phyloP scores from a whole-genome alignment of 2,797 vertebrate species.

The Mico argentatus region DNA sequence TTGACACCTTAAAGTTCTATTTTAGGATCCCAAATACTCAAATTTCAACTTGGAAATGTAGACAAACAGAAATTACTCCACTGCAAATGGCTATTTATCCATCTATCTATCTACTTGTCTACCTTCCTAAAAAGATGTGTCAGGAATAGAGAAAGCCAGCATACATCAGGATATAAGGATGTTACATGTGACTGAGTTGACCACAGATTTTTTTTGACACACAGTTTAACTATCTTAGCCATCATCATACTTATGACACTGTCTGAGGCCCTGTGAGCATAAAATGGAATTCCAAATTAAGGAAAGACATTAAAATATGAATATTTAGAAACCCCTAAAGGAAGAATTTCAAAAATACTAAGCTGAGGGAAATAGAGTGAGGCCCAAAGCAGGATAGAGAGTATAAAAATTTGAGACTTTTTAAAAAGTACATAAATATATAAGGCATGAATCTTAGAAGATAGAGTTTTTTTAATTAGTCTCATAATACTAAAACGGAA shows the following conservation, averaged over 20 bases:
- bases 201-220: neutral
- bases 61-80: neutral
- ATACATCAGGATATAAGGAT: neutral
- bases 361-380: neutral
- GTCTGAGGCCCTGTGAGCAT: neutral
- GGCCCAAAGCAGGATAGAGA: neutral
- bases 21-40: neutral
- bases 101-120: neutral
- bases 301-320: conserved; percentile 17
- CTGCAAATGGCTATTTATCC: neutral
- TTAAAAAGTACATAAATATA: neutral
- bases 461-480: neutral
- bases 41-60: neutral
- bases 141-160: neutral
- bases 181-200: neutral
- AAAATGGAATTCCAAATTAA: conserved; percentile 25
- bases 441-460: neutral
- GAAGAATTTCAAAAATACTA: conserved; percentile 35
- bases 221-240: neutral
- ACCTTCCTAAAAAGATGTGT: neutral
- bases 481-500: neutral
- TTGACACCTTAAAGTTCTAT: neutral
- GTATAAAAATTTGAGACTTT: neutral
- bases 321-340: neutral
- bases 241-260: neutral